A percentile compares a stretch with the other conserved stretches of the same genome.
phyloP scores from a whole-genome alignment of 2,888 invertebrate genomes.

The Sinodicranocentrus sp. region DNA sequence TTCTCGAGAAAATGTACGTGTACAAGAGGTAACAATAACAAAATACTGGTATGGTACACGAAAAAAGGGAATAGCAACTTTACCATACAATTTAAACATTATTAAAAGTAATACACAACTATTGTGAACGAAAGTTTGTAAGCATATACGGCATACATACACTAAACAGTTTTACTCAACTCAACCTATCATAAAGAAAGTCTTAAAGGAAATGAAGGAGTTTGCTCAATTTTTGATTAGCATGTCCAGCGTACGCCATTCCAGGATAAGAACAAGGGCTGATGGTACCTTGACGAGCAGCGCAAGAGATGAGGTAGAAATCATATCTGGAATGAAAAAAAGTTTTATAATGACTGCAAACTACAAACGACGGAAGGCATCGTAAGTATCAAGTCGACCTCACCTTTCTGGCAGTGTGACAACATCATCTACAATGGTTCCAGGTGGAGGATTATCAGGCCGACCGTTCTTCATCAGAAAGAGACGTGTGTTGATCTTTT shows the following conservation, averaged over 20 bases:
- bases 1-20: too few relatives aligned
- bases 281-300: constrained; percentile 92
- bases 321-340: constrained; percentile 84
- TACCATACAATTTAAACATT: too few relatives aligned
- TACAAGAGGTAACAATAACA: too few relatives aligned
- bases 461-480: background rate
- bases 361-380: background rate
- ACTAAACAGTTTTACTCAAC: too few relatives aligned
- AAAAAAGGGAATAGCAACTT: too few relatives aligned
- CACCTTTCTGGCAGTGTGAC: constrained; percentile 87
- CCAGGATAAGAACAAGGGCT: constrained; percentile 84
- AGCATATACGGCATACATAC: too few relatives aligned
- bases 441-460: constrained; percentile 84
- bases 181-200: background rate
- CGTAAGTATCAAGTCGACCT: constrained; percentile 78
- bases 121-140: too few relatives aligned
- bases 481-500: constrained; percentile 85
- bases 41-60: too few relatives aligned
- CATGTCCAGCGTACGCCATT: constrained; percentile 6
- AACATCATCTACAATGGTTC: constrained; percentile 91
- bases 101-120: too few relatives aligned
- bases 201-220: background rate
- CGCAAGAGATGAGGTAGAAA: constrained; percentile 93
- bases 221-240: background rate
- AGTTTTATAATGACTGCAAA: background rate